These are phyloP conservation scores for Tetramorium alpestre DNA, from an alignment of 1,140 invertebrate genomes.

Conservation along the genomic window DNA sequence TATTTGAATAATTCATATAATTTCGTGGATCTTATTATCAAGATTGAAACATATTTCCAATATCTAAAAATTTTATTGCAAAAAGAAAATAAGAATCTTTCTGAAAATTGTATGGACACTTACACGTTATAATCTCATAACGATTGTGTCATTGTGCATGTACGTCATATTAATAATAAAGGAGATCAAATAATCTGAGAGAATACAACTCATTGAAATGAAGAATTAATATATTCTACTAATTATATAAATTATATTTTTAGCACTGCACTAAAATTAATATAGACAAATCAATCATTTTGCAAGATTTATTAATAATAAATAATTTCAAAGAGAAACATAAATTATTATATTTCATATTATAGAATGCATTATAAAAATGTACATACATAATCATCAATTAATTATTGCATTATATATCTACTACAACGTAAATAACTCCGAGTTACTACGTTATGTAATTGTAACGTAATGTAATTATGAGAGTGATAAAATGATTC, in stretches of 20 bases:
- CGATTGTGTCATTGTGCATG: too few species aligned
- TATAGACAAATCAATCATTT: background rate
- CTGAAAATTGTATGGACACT: background rate
- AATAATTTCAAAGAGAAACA: background rate
- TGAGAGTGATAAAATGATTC: background rate
- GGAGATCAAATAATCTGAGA: background rate
- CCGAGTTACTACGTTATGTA: background rate
- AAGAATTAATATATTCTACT: background rate
- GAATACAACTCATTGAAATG: background rate
- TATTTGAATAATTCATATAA: background rate
- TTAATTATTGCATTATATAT: slow-evolving; percentile 12
- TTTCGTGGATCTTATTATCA: background rate
- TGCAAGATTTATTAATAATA: background rate
- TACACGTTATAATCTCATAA: background rate
- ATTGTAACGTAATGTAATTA: slow-evolving; percentile 7
- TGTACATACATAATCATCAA: background rate
- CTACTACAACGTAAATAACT: background rate
- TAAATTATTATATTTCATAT: background rate
- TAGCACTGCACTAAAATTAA: background rate
- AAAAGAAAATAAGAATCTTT: background rate
- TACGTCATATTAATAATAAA: slow-evolving; percentile 1
- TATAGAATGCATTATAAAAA: background rate
- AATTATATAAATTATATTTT: background rate
- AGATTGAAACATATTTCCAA: background rate
- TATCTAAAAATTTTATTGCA: background rate